Evolutionary conservation across 2,888 invertebrate genomes (phyloP), one percentile per base, ranked within the genome.

Genomic region (Monoplex corrugatus): DNA sequence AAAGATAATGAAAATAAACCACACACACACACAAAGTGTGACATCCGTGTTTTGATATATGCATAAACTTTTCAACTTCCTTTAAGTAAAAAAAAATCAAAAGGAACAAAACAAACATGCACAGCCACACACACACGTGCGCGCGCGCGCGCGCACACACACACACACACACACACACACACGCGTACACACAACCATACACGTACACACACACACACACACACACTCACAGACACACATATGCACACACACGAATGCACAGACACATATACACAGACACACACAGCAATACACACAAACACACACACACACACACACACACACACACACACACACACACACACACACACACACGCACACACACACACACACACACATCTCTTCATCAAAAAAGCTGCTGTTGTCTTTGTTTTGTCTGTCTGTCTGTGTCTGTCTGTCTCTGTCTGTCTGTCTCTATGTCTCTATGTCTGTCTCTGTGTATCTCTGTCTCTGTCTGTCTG

Each of bases 311-410:
- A 63, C 63, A 63, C 63, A 63, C 63, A 63, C 63, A 63, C 63
- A 63, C 63, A 23, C 63, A 63, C 63, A 23, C 63, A 63, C 63
- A 23, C 63, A 63, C 63, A 23, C 63, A 63, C 63, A 63, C 63
- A 63, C 63, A 63, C 63, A 63, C 63, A 63, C 63, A 63, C 63
- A 63, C 63, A 63, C 63, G n/a, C 63, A 63, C 63, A 63, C 63
- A 63, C 63, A 63, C 63, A 63, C 63, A 63, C 63, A 63, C 63
- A 3, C 63, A 63, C 63, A 23, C 2, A 2, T n/a, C 16, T n/a
- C 50, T 50, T n/a, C n/a, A n/a, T n/a, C n/a, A n/a, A n/a, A n/a
- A n/a, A n/a, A n/a, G n/a, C 8, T 50, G 10, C 16, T 13, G 8
- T 50, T 50, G 8, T 50, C 50, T 13, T 50, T 50, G 10, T 50